Evolutionary conservation across 2,888 invertebrate genomes (phyloP).

Genomic region (Lepidocyrtinus sp.): DNA sequence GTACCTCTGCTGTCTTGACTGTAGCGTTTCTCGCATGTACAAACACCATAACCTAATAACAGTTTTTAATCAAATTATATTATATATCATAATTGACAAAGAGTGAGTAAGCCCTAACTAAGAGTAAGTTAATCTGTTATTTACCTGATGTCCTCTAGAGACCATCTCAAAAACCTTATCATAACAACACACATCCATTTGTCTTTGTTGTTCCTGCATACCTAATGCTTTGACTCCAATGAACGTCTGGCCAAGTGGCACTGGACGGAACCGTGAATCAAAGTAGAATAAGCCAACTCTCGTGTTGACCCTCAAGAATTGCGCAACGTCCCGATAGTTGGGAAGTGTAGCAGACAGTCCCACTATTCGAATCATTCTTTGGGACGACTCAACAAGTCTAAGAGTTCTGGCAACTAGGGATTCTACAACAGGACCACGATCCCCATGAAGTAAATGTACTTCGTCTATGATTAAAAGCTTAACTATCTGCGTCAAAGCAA

Average conservation of each 20-base stretch:
- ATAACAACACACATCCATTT: constrained; percentile 94
- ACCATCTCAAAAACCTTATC: constrained; percentile 91
- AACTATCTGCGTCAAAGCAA: constrained; percentile 90
- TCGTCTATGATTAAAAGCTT: constrained; percentile 96
- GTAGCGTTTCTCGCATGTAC: constrained; percentile 97
- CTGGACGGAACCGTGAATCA: constrained; percentile 94
- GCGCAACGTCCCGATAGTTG: constrained; percentile 96
- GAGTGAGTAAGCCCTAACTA: background rate
- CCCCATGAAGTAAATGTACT: constrained; percentile 96
- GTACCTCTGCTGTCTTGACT: constrained; percentile 85
- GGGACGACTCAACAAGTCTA: constrained; percentile 84
- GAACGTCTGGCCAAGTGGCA: constrained; percentile 93
- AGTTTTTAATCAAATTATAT: constrained; percentile 53
- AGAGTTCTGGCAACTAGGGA: constrained; percentile 96
- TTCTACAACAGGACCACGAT: constrained; percentile 97
- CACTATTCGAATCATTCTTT: constrained; percentile 96
- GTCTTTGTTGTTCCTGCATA: constrained; percentile 78
- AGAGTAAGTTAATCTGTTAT: constrained; percentile 34
- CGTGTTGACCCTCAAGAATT: constrained; percentile 94
- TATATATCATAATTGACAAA: constrained; percentile 11
- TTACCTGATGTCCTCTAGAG: constrained; percentile 88
- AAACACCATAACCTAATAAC: constrained; percentile 83
- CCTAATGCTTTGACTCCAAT: constrained; percentile 85
- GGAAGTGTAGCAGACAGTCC: constrained; percentile 81
- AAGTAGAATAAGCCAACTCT: constrained; percentile 94